phyloP scores from a whole-genome alignment of 1,140 invertebrate genomes.

The Heliconius himera region DNA sequence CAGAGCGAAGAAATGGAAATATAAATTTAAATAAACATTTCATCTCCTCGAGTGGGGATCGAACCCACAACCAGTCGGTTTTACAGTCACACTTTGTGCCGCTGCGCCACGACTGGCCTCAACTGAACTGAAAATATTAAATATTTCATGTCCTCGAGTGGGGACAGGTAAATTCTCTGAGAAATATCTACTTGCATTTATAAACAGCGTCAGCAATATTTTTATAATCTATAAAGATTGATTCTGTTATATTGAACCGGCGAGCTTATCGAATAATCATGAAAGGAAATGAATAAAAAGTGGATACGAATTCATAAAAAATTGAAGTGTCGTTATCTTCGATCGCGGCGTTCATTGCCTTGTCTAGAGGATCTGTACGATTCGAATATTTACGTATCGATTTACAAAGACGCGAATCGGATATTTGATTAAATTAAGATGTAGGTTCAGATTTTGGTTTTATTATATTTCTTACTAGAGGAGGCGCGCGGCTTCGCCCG shows the following conservation, averaged over 20 bases:
- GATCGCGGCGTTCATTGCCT: constrained; percentile 57
- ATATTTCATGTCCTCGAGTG: too few relatives aligned
- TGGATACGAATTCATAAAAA: constrained; percentile 60
- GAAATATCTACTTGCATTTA: constrained; percentile 29
- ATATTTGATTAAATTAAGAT: constrained; percentile 28
- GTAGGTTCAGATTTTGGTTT: neutral
- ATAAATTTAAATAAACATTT: too few relatives aligned
- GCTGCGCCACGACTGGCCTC: too few relatives aligned
- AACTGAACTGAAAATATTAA: too few relatives aligned
- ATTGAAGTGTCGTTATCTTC: constrained; percentile 62
- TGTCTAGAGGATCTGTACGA: constrained; percentile 55
- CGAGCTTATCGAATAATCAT: constrained; percentile 38
- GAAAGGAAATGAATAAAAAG: constrained; percentile 61
- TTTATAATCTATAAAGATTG: constrained; percentile 38
- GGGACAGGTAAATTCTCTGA: neutral
- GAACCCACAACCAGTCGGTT: too few relatives aligned
- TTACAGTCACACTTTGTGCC: too few relatives aligned
- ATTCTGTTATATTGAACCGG: constrained; percentile 42
- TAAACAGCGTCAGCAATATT: constrained; percentile 27
- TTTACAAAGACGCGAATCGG: constrained; percentile 35
- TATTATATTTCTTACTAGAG: constrained; percentile 8
- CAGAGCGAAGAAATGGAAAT: too few relatives aligned
- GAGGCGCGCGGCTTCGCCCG: too few relatives aligned
- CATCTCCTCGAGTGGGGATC: too few relatives aligned
- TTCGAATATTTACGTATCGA: constrained; percentile 43